A percentile compares a stretch with the other conserved stretches of the same genome.
Evolutionary conservation across 1,140 invertebrate species (phyloP).

Genomic region (Lineus longissimus): DNA sequence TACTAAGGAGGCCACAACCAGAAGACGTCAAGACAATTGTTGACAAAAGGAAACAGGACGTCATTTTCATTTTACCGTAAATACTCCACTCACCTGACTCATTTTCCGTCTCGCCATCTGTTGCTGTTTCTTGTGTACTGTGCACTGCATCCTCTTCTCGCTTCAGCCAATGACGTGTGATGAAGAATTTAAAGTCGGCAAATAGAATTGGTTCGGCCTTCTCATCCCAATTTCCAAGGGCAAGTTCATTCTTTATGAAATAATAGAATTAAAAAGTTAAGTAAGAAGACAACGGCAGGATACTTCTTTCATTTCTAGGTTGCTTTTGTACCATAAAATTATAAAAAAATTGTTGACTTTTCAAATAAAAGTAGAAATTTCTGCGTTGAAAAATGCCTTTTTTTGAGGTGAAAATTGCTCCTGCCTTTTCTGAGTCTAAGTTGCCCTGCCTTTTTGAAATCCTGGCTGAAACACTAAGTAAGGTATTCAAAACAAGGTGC

Average conservation of each 20-base stretch:
- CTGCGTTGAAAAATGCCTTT: no score
- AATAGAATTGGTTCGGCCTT: slow-evolving; percentile 60
- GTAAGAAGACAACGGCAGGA: neutral
- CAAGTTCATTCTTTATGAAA: slow-evolving; percentile 39
- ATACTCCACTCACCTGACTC: slow-evolving; percentile 22
- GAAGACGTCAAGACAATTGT: no score
- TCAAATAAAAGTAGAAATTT: no score
- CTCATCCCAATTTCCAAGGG: slow-evolving; percentile 60
- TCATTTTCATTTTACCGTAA: no score
- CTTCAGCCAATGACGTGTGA: slow-evolving; percentile 44
- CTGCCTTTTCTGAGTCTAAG: no score
- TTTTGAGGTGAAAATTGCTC: no score
- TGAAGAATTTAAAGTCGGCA: slow-evolving; percentile 57
- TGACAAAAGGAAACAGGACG: no score
- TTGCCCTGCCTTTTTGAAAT: no score
- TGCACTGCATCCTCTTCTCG: slow-evolving; percentile 14
- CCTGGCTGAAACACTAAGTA: no score
- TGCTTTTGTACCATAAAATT: neutral
- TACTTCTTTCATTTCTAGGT: neutral
- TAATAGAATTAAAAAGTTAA: neutral
- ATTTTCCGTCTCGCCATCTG: slow-evolving; percentile 17
- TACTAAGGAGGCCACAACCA: no score
- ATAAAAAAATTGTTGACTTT: neutral
- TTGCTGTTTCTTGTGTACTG: slow-evolving; percentile 17
- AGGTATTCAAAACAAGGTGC: no score